Base-by-base conservation (phyloP, 1,140 invertebrate species). In the Cheumatopsyche charites region DNA sequence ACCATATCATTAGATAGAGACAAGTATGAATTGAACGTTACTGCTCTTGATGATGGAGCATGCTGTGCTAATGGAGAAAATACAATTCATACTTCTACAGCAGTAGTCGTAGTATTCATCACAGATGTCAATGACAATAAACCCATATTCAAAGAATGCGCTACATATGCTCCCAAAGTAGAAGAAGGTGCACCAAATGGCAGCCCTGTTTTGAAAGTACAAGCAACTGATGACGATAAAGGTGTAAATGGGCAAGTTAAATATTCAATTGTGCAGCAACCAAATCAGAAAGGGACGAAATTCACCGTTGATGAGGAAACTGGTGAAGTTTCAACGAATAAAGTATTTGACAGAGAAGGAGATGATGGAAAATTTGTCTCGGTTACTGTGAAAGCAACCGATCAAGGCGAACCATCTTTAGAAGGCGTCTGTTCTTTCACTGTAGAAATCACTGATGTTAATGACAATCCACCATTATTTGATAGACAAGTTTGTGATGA, bases 71-170 rank as follows among this genome's bases (percentile, higher is more conserved):
- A 94, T 74, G 94, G 94, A 0, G 90, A 91, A 63, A 83, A 87
- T 0, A 94, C 91, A 0, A 92, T 94, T 71, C 95, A 97, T 78
- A 97, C 94, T 0, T 94, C 92, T 19, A 97, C 95, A 0, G 95
- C 95, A n/a, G 93, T 97, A 0, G 95, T 97, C 1, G 95, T 97
- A 0, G 95, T 98, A 0, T 97, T 97, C 78, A 97, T 98, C 52
- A 97, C 95, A 0, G 96, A 98, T 79, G 95, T 97, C 0, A 98
- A 97, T 79, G 95, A 97, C 76, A 97, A 97, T 79, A 97, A 96
- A 78, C 95, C 95, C 0, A 90, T 95, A 25, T 98, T 98, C 78
- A 93, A 95, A 80, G 94, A 97, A 74, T 97, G 95, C 80, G 89
- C 89, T 0, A 94, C 90, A 5, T 97, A 97, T 79, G 92, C 91